A percentile compares a stretch with the other conserved stretches of the same genome.
These are phyloP conservation scores for Desoria tigrina DNA, from an alignment of 2,888 invertebrate genomes.

Conservation along the genomic window DNA sequence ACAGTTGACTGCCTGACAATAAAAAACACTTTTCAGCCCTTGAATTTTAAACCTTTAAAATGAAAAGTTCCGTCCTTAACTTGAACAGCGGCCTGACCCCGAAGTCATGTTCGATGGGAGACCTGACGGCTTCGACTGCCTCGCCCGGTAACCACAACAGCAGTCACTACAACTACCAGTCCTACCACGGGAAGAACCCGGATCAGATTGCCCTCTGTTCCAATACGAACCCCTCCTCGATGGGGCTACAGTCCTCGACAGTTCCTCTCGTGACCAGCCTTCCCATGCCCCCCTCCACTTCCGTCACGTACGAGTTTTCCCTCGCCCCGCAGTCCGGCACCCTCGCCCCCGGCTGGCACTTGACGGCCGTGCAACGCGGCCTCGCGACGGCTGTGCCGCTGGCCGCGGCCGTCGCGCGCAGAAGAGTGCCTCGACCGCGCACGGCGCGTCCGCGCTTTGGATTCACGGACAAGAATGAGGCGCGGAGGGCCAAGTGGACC, in stretches of 20 bases:
- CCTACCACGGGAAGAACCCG: conserved; percentile 23
- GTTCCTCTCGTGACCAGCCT: conserved; percentile 48
- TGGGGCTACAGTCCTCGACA: conserved; percentile 32
- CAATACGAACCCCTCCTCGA: conserved; percentile 8
- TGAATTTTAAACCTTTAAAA: no score
- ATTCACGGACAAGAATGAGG: conserved; percentile 52
- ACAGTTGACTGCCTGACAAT: no score
- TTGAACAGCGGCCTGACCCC: conserved; percentile 35
- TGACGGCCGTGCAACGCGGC: conserved; percentile 52
- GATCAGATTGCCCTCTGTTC: conserved; percentile 36
- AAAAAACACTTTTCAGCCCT: no score
- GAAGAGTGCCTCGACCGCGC: conserved; percentile 49
- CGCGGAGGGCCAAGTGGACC: conserved; percentile 74
- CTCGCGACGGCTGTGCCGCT: conserved; percentile 15
- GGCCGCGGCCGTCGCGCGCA: conserved; percentile 52
- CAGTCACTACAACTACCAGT: conserved; percentile 35
- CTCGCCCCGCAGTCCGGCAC: conserved; percentile 52
- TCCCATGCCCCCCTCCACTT: conserved; percentile 48
- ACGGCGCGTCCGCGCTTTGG: conserved; percentile 49
- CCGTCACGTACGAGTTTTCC: conserved; percentile 52
- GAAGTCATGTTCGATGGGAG: conserved; percentile 52
- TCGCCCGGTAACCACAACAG: conserved; percentile 30
- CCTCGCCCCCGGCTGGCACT: conserved; percentile 52
- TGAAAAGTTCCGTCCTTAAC: no score
- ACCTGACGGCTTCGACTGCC: conserved; percentile 45